Conservation (phyloP, 64 coral and sea anemone genomes). For the Actinia equina region DNA sequence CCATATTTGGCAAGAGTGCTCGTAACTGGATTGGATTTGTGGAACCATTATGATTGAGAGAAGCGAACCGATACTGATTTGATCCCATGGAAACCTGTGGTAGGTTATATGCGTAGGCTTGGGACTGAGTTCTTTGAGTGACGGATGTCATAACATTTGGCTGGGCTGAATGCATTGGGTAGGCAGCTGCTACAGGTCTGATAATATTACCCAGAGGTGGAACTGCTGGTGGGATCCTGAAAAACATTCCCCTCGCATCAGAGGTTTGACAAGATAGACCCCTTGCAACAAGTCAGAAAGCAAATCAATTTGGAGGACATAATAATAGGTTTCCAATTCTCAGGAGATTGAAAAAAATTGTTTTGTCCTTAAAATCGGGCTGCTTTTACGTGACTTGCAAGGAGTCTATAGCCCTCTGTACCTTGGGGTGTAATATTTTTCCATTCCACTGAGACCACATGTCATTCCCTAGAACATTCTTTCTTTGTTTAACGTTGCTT, state of each 20-base stretch:
- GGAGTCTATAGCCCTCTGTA: no score
- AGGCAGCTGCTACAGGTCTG: not conserved
- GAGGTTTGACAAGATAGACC: no score
- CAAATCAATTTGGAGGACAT: no score
- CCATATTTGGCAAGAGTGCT: not conserved
- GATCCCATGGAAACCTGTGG: not conserved
- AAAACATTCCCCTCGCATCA: not conserved
- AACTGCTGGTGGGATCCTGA: not conserved
- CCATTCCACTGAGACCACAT: no score
- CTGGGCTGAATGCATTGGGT: not conserved
- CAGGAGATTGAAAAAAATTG: no score
- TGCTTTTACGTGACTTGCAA: no score
- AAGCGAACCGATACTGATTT: not conserved
- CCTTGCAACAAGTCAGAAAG: no score
- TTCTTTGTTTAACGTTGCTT: no score
- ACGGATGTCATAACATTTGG: not conserved
- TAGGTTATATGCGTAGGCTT: not conserved
- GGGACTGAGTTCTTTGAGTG: not conserved
- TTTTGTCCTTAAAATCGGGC: no score
- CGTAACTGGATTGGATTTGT: not conserved
- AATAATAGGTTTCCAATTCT: no score
- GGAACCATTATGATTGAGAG: not conserved
- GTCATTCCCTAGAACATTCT: no score
- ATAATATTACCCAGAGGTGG: not conserved
- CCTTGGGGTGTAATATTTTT: no score